Conservation (phyloP, 2,797 vertebrate species). For the Lagocephalus sceleratus region DNA sequence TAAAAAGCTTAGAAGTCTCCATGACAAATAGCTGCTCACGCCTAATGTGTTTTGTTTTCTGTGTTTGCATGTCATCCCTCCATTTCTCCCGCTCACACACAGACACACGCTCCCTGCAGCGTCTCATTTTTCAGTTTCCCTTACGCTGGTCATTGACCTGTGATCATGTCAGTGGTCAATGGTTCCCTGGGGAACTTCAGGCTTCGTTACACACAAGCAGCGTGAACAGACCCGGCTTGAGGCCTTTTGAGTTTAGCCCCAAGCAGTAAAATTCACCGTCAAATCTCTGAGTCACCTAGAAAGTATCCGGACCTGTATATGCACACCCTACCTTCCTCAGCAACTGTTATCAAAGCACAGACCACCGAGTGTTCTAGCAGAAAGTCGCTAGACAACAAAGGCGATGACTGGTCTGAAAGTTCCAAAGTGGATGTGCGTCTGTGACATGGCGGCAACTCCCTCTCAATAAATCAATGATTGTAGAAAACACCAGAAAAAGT, state of each 20-base stretch:
- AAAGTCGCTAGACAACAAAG: constrained; percentile 1
- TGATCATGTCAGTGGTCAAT: constrained; percentile 53
- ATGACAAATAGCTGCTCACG: too few species aligned
- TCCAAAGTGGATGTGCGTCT: neutral
- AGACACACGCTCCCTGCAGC: constrained; percentile 14
- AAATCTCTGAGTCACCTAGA: neutral
- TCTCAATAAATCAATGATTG: neutral
- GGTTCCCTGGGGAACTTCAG: constrained; percentile 45
- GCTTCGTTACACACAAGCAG: constrained; percentile 29
- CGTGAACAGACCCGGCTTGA: constrained; percentile 7
- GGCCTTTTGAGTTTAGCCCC: constrained; percentile 8
- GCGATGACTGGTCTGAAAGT: neutral
- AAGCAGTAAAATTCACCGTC: neutral
- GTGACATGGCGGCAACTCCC: neutral
- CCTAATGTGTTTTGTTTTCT: neutral
- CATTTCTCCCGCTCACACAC: neutral
- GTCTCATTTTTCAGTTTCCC: constrained; percentile 55
- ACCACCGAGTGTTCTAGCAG: constrained; percentile 3
- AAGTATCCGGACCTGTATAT: neutral
- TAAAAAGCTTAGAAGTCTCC: neutral
- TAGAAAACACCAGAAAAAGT: too few species aligned
- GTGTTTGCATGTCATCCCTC: constrained; percentile 5
- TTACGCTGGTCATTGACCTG: constrained; percentile 54
- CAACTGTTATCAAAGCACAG: constrained; percentile 7
- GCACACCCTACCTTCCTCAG: neutral